These are phyloP conservation scores for Chitala chitala DNA, from an alignment of 2,113 vertebrate genomes.

Conservation along the genomic window DNA sequence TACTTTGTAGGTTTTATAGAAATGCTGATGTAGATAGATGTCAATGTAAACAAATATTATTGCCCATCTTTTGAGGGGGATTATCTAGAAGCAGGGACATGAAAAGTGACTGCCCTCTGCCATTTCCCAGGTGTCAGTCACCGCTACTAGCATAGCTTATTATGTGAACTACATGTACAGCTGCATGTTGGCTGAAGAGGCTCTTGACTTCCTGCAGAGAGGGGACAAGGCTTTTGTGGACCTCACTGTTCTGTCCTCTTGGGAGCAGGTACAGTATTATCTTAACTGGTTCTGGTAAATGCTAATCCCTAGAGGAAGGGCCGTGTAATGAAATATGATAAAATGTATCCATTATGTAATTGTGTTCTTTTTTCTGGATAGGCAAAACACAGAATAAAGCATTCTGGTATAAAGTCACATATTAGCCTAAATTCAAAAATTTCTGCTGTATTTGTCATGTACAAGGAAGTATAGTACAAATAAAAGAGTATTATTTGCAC, in stretches of 20 bases:
- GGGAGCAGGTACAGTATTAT: constrained; percentile 60
- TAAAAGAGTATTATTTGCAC: not conserved
- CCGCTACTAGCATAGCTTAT: constrained; percentile 41
- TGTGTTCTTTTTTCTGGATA: too few relatives aligned
- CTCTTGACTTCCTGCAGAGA: constrained; percentile 52
- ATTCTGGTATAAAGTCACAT: too few relatives aligned
- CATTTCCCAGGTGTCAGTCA: constrained; percentile 46
- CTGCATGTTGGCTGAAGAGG: constrained; percentile 40
- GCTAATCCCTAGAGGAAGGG: too few relatives aligned
- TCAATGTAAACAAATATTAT: too few relatives aligned
- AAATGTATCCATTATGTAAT: too few relatives aligned
- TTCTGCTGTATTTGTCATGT: too few relatives aligned
- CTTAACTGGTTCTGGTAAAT: not conserved
- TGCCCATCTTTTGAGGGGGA: too few relatives aligned
- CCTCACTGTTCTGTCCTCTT: constrained; percentile 46
- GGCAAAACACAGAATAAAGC: too few relatives aligned
- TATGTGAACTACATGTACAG: constrained; percentile 43
- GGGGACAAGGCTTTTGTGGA: constrained; percentile 48
- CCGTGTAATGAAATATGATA: not conserved
- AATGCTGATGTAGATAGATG: too few relatives aligned
- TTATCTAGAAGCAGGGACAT: too few relatives aligned
- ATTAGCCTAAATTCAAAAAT: too few relatives aligned
- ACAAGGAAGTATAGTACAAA: not conserved
- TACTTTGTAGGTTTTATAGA: too few relatives aligned
- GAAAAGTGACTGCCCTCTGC: not conserved